Evolutionary conservation across 2,888 invertebrate species (phyloP), one percentile per base, ranked within the genome.

Genomic region (Volucella bombylans): DNA sequence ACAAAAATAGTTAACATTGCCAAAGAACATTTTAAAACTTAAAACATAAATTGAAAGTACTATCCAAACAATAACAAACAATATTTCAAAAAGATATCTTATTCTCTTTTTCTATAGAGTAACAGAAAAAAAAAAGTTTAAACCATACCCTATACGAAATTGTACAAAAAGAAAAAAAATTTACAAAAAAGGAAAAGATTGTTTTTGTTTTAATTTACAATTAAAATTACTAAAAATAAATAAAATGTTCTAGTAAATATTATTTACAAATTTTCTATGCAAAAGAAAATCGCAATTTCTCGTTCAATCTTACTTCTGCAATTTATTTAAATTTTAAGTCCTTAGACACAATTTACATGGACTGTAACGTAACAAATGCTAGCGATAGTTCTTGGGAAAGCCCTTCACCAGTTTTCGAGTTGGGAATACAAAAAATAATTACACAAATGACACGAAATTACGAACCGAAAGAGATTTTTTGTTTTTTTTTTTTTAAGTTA

Each of bases 291-390:
- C 49, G 65, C 50, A 77, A 77, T 43, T 64, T 82, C 82, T 79
- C 79, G 61, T 79, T 82, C 73, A 73, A 79, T 82, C 78, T 45
- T 72, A 65, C 45, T 14, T 67, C 47, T 15, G 23, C 64, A 43
- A 62, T 64, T 62, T 50, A 79, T 72, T 49, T 45, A 61, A 78
- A 69, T n/a, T 10, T 15, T 50, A 52, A 57, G 69, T 80, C 80
- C 65, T 47, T 45, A 64, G 41, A 65, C 69, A 74, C 74, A 69
- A 47, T 69, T 71, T 80, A 79, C 79, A 74, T 47, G 68, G 73
- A 71, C 74, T 69, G 57, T 65, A 65, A 83, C 79, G 57, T 65
- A 65, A 83, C 83, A 83, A 54, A 83, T 50, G 71, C 80, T 83
- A 80, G 80, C 80, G 83, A 83, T 80, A 83, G 83, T 71, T 71